Evolutionary conservation across 1,140 invertebrate species (phyloP).

Genomic region (Calliopsis andreniformis): DNA sequence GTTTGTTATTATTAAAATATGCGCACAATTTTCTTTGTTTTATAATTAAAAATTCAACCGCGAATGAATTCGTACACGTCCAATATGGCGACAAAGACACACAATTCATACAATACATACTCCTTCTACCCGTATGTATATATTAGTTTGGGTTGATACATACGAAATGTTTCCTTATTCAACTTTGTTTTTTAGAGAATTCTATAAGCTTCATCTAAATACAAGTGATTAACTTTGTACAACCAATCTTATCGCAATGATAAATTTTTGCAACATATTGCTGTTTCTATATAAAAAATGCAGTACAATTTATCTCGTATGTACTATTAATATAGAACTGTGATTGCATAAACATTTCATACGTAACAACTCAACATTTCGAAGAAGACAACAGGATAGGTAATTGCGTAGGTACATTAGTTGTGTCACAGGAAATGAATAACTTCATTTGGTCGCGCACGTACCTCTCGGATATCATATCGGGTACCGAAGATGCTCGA

Average conservation of each 20-base stretch:
- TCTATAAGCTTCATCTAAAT: no score
- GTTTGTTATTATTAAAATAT: not conserved
- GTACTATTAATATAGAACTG: no score
- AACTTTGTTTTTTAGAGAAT: no score
- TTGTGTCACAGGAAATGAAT: conserved; percentile 4
- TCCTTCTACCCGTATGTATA: not conserved
- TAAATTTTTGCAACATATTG: no score
- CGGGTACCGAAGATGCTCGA: conserved; percentile 16
- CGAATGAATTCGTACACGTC: not conserved
- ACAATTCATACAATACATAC: conserved; percentile 6
- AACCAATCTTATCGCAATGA: no score
- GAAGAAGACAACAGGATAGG: not conserved
- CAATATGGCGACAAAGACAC: not conserved
- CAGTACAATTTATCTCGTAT: no score
- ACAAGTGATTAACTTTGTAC: no score
- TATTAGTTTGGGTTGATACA: not conserved
- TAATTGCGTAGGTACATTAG: conserved; percentile 2
- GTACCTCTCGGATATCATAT: conserved; percentile 21
- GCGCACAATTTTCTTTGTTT: not conserved
- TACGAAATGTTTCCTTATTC: not conserved
- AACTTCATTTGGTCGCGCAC: conserved; percentile 12
- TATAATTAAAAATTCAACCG: not conserved
- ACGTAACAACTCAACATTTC: not conserved
- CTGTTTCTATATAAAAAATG: no score
- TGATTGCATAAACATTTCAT: not conserved